Evolutionary conservation across 2,888 invertebrate species (phyloP), one percentile per base, ranked within the genome.

Genomic region (Lumbricus terrestris): DNA sequence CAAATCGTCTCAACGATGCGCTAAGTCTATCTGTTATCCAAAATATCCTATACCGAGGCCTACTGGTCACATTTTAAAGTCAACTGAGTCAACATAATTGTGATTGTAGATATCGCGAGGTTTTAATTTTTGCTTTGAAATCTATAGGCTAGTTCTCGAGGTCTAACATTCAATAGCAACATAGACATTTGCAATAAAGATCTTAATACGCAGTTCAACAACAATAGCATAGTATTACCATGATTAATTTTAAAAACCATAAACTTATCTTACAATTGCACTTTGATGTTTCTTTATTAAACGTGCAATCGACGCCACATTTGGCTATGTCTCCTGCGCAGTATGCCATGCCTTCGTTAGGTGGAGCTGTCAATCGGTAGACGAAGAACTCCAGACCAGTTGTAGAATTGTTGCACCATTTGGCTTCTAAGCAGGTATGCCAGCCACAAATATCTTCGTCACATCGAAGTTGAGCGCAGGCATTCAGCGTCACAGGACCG

Each of bases 191-290:
- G 13, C 16, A 0, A 6, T 69, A 16, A 54, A 29, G 1, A 54
- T n/a, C 29, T 13, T n/a, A 2, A 3, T 11, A 69, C 29, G n/a
- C 29, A 69, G 11, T n/a, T n/a, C 1, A 29, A 13, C 69, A 69
- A 69, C 16, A n/a, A 69, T 29, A 69, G n/a, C 0, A 69, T 8
- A 69, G 8, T n/a, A 11, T 29, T 29, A 69, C 29, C 16, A 8
- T n/a, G 29, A 69, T 15, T 11, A 40, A 40, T 69, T 69, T 69
- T n/a, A 69, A 69, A 8, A 69, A 69, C 69, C 47, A 69, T n/a
- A 69, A 69, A 69, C n/a, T n/a, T 69, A 69, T n/a, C 69, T 69
- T 69, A 69, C 69, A 69, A n/a, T 69, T 69, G 69, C 69, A 69
- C 29, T 29, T 69, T n/a, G 8, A 69, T 0, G 69, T 69, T 1